Evolutionary conservation across 2,113 vertebrate genomes (phyloP), one percentile per base, ranked within the genome.

Genomic region (Apistogramma diplotaenia): DNA sequence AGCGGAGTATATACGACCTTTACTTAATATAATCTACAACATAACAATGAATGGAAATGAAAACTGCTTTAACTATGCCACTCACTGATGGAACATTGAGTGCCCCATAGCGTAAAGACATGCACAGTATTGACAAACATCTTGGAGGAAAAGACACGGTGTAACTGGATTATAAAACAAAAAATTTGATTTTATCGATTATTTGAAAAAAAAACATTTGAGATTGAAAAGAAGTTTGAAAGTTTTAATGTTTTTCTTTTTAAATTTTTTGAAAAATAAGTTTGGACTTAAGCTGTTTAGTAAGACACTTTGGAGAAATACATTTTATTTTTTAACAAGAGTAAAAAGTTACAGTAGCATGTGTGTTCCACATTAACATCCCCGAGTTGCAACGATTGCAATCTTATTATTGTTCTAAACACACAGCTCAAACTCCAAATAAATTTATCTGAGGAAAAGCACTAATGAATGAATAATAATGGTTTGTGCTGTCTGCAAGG

Each of bases 401-500:
- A 3, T 77, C 31, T 78, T 74, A 77, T 9, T 35, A 46, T 71
- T 62, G 3, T 19, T 33, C 25, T n/a, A 31, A 59, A 83, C 79
- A 58, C 23, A 43, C 37, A 55, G 16, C 18, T 78, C 57, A 65
- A 74, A 80, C 72, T 51, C 6, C 19, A 5, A 21, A 59, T 55
- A 54, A 6, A 78, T 83, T 56, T 40, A 74, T 15, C 6, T 15
- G 9, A 11, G 72, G 33, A 72, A 62, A 16, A 6, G 59, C 56
- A 49, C 25, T 4, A 82, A 71, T 9, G 40, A 54, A 83, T 79
- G 71, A 62, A 81, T 84, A 67, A 62, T 43, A 78, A 79, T 67
- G 80, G 65, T 78, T 56, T 85, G 71, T 75, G 70, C 85, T 91
- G 82, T 93, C 81, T 79, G 83, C 61, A 55, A 67, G 89, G 74